These are phyloP conservation scores for Arizona elegans DNA, from an alignment of 2,113 vertebrate genomes.

Conservation along the genomic window DNA sequence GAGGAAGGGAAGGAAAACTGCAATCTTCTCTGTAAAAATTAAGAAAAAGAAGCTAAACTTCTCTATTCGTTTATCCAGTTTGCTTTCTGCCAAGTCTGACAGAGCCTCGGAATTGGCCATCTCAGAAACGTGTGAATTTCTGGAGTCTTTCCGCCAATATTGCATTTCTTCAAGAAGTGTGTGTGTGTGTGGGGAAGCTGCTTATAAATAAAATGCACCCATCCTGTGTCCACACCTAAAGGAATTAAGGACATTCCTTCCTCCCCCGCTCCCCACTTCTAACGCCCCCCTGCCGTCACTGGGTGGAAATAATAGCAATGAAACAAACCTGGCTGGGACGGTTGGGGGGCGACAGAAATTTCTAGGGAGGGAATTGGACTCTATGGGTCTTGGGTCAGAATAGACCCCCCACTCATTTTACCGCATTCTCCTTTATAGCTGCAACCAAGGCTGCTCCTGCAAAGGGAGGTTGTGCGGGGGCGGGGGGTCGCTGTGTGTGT, in stretches of 20 bases:
- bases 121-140: neutral
- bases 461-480: neutral
- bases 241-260: neutral
- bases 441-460: neutral
- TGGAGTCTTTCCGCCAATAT: neutral
- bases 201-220: neutral
- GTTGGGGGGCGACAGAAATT: neutral
- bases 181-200: neutral
- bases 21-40: neutral
- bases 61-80: neutral
- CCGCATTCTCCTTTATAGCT: neutral
- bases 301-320: neutral
- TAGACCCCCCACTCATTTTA: neutral
- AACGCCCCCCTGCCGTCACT: neutral
- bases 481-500: neutral
- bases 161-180: neutral
- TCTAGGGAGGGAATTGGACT: neutral
- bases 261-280: neutral
- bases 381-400: neutral
- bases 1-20: neutral
- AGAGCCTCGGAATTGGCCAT: neutral
- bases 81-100: neutral
- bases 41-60: neutral
- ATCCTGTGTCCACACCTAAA: neutral
- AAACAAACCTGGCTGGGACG: neutral